Evolutionary conservation across 2,888 invertebrate genomes (phyloP), one percentile per base, ranked within the genome.

Genomic region (Auanema sp.): DNA sequence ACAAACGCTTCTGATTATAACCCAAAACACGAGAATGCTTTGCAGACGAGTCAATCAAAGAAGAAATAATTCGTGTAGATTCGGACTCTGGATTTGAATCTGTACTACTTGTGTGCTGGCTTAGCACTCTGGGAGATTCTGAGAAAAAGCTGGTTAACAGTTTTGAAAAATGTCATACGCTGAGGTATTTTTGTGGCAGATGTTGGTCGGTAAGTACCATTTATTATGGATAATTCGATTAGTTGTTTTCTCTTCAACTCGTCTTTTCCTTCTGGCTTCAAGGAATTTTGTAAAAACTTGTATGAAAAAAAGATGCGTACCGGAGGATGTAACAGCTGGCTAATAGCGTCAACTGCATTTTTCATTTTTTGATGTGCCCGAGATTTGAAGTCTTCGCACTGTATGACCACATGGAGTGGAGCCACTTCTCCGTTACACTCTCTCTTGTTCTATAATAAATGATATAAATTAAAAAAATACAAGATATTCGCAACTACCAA

Each of bases 151-250:
- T 33, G 33, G 25, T 23, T 25, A 12, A 21, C 1, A 56, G 11
- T 24, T 21, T 11, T 44, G 16, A 10, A 44, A 14, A 23, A 43
- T 5, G 4, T 42, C 57, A 11, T 49, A 56, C 57, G 55, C 10
- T 58, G 52, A 14, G 58, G 47, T 8, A 43, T 23, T 33, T 63
- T 63, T 4, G 63, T 67, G 57, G 67, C 67, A 43, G 60, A 58
- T 18, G 71, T 59, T n/a, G 70, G 74, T 4, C 97, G 90, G 88
- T 97, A 98, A 63, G 98, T 98, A 85, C 98, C 98, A 86, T 98
- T 98, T 85, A 98, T 96, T 84, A 98, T 98, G 84, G 98, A 97
- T 85, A 98, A 89, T 87, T 98, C 98, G 96, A 98, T 97, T 83
- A 98, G 89, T 87, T 98, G 98, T 85, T 96, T 90, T 87, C 98